These are phyloP conservation scores for Nettapus auritus DNA, from an alignment of 2,113 vertebrate species.

Conservation along the genomic window DNA sequence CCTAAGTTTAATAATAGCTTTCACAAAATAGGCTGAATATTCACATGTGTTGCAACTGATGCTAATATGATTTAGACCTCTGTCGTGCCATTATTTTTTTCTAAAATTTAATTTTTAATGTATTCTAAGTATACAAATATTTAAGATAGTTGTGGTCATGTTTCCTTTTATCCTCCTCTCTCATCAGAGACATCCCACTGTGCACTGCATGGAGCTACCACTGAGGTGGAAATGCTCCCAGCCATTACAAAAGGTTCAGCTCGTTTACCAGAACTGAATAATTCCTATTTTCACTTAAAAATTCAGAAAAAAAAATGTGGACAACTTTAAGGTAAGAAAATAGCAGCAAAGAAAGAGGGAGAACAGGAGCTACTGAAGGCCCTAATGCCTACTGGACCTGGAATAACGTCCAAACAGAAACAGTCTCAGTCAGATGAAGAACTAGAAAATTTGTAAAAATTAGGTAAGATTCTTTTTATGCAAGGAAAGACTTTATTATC, in stretches of 20 bases:
- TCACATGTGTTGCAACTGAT: neutral
- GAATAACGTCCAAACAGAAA: conserved; percentile 43
- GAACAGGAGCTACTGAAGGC: conserved; percentile 46
- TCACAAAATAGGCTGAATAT: neutral
- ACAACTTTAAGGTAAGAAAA: conserved; percentile 56
- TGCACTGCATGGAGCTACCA: neutral
- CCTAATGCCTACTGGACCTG: neutral
- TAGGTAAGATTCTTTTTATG: neutral
- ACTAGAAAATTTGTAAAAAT: neutral
- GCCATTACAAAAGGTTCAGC: neutral
- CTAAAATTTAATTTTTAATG: neutral
- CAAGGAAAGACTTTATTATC: neutral
- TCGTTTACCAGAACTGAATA: neutral
- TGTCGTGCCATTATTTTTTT: neutral
- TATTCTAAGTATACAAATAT: neutral
- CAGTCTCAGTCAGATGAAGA: conserved; percentile 29
- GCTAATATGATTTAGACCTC: neutral
- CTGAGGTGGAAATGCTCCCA: neutral
- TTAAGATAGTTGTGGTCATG: neutral
- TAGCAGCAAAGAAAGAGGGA: conserved; percentile 36
- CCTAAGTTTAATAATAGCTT: neutral
- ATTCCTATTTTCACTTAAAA: neutral
- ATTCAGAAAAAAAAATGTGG: conserved; percentile 35
- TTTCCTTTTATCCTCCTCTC: neutral
- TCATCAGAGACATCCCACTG: neutral